A percentile compares a stretch with the other conserved stretches of the same genome.
Evolutionary conservation across 2,888 invertebrate species (phyloP).

Genomic region (Melieria omissa): DNA sequence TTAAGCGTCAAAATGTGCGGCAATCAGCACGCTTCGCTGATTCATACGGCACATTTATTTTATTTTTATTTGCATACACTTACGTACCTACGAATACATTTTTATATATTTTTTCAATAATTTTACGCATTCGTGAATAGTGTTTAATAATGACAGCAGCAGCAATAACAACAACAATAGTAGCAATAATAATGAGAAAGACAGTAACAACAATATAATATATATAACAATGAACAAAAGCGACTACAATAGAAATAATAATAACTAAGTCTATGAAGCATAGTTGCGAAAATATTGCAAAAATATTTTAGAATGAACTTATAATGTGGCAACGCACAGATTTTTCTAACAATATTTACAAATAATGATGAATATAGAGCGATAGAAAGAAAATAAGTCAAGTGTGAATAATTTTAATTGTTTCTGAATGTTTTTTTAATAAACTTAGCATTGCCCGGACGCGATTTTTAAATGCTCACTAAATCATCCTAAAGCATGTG

Average conservation of each 20-base stretch:
- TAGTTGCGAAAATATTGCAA: no score
- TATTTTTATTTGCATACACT: slow-evolving; percentile 15
- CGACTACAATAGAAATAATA: not conserved
- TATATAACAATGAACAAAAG: slow-evolving; percentile 8
- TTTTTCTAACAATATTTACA: no score
- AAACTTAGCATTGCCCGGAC: no score
- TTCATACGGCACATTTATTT: slow-evolving; percentile 30
- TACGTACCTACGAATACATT: not conserved
- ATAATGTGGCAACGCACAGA: no score
- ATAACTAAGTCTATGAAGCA: no score
- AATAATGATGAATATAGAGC: no score
- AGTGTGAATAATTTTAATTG: not conserved
- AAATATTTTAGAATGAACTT: no score
- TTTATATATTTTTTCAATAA: slow-evolving; percentile 17
- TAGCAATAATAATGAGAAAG: slow-evolving; percentile 37
- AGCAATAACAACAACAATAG: slow-evolving; percentile 38
- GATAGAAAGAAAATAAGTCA: not conserved
- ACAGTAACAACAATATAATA: slow-evolving; percentile 26
- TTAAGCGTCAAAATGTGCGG: not conserved
- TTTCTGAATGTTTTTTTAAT: no score
- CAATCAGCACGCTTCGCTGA: slow-evolving; percentile 22
- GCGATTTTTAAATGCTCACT: no score
- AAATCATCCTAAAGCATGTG: no score
- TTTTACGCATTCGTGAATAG: slow-evolving; percentile 11
- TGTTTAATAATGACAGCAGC: slow-evolving; percentile 50